These are phyloP conservation scores for Centroberyx gerrardi DNA, from an alignment of 2,797 vertebrate species.

Conservation along the genomic window DNA sequence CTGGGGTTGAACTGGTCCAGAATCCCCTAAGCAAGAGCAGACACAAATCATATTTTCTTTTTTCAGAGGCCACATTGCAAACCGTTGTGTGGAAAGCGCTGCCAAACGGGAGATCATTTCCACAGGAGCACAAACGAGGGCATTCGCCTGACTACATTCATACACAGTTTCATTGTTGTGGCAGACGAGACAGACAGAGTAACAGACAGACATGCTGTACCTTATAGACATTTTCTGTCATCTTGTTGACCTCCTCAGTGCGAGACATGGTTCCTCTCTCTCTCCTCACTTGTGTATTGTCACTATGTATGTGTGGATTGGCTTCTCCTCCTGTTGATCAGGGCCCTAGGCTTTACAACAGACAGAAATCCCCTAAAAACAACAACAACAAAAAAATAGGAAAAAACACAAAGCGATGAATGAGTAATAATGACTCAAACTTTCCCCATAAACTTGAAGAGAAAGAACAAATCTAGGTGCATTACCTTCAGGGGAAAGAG, in stretches of 20 bases:
- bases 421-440: neutral
- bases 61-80: neutral
- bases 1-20: conserved; percentile 92
- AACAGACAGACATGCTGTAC: conserved; percentile 63
- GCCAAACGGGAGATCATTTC: conserved; percentile 5
- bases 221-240: conserved; percentile 93
- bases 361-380: conserved; percentile 51
- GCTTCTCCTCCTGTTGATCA: conserved; percentile 24
- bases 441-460: neutral
- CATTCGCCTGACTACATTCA: conserved; percentile 9
- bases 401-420: neutral
- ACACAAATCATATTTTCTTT: conserved; percentile 10
- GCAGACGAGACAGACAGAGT: neutral
- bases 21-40: conserved; percentile 81
- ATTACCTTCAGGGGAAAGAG: neutral
- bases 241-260: conserved; percentile 91
- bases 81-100: neutral
- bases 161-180: conserved; percentile 11
- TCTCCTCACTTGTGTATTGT: neutral
- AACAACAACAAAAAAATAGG: neutral
- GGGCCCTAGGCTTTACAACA: conserved; percentile 53
- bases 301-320: neutral
- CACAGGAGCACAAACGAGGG: conserved; percentile 1
- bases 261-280: conserved; percentile 85
- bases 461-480: neutral